Base-by-base conservation (phyloP, 2,888 invertebrate genomes). In the Eumacrocentrus americanus region DNA sequence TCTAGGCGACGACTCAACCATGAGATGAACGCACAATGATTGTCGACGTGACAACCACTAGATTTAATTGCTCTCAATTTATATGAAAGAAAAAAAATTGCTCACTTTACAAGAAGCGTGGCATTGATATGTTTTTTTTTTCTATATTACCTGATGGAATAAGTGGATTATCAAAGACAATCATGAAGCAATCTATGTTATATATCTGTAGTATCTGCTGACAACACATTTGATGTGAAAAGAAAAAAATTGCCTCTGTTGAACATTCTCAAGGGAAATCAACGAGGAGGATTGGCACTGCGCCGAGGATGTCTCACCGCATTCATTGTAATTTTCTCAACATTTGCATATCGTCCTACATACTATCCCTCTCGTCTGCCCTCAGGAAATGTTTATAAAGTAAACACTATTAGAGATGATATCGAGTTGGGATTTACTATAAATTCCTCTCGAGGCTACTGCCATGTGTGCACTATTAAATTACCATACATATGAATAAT, bases 211-310 rank as follows among this genome's bases (percentile, higher is more conserved):
- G n/a, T n/a, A n/a, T n/a, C n/a, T n/a, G n/a, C n/a, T n/a, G 9
- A 29, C 29, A 29, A 29, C 9, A 29, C 29, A 29, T 29, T 9
- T 29, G 29, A 9, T 9, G 4, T 29, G 29, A 29, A n/a, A n/a
- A n/a, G 29, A 29, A 4, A 29, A 9, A 29, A 6, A 4, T 29
- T 29, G 29, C 9, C 4, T 29, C 9, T 42, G 42, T 42, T 42
- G 42, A 42, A 42, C 20, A 42, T 42, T 18, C 42, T 14, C 42
- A 42, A 20, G 42, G 42, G 42, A 42, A 42, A 42, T 42, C 42
- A 42, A 7, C 16, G 11, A 42, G 11, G 11, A 20, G 11, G 18
- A 16, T 42, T 42, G 42, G 42, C 42, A 42, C 11, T 42, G 20
- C 18, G 42, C 42, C 42, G 42, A 42, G 29, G 9, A 29, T n/a